phyloP scores from a whole-genome alignment of 2,113 vertebrate species.

The Zosterops pallidus region DNA sequence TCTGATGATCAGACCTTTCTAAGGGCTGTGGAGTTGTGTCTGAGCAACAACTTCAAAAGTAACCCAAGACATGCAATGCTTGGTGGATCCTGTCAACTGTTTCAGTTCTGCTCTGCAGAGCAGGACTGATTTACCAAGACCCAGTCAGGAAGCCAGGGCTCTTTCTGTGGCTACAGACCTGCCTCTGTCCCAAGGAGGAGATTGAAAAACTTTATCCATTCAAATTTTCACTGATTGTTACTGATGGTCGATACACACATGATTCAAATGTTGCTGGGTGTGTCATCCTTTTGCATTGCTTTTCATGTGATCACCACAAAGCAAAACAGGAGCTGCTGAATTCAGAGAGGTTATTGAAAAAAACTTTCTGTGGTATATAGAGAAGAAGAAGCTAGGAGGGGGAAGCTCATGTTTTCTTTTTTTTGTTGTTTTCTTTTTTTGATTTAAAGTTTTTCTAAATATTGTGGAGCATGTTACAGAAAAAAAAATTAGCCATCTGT shows the following conservation, averaged over 20 bases:
- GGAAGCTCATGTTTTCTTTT: not conserved
- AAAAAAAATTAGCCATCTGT: slow-evolving; percentile 51
- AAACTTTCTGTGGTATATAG: not conserved
- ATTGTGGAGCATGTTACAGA: not conserved
- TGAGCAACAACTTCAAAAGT: not conserved
- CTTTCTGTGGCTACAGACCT: rapidly evolving
- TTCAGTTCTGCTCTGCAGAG: not conserved
- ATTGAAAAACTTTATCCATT: not conserved
- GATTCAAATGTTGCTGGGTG: not conserved
- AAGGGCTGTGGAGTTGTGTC: rapidly evolving
- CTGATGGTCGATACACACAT: not conserved
- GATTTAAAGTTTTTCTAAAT: not conserved
- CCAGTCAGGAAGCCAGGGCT: rapidly evolving
- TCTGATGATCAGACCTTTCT: not conserved
- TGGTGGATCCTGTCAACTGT: not conserved
- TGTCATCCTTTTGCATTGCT: not conserved
- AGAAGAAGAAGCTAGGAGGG: not conserved
- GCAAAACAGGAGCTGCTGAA: not conserved
- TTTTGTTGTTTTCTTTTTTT: too few species aligned
- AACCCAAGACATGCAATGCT: not conserved
- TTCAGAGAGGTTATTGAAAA: not conserved
- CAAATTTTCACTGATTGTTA: not conserved
- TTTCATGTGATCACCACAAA: not conserved
- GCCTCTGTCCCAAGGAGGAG: not conserved
- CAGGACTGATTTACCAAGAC: not conserved